Percentiles rank a stretch among this genome's conserved stretches.
Conservation (phyloP, 2,113 vertebrate genomes). For the Bubo blakistoni region DNA sequence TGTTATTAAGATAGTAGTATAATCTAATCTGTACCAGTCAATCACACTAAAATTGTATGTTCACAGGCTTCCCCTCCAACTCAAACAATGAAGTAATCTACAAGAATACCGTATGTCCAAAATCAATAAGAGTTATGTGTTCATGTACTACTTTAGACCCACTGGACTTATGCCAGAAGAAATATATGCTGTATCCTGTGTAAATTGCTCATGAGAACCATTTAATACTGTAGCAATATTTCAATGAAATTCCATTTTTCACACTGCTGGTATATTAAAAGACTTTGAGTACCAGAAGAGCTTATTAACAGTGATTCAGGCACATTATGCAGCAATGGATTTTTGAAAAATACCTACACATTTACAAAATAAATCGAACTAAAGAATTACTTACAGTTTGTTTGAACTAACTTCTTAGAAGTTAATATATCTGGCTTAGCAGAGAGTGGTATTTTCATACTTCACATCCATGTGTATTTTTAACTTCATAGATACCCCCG, state of each 20-base stretch:
- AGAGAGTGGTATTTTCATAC: background rate
- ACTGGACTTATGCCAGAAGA: background rate
- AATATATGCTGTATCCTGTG: background rate
- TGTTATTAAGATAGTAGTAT: background rate
- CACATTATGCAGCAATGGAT: background rate
- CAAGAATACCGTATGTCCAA: background rate
- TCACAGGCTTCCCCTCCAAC: background rate
- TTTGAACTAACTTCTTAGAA: background rate
- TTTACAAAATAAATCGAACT: constrained; percentile 5
- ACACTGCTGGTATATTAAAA: background rate
- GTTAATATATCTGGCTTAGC: background rate
- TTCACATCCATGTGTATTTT: background rate
- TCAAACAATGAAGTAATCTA: background rate
- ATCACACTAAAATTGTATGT: background rate
- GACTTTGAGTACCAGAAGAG: background rate
- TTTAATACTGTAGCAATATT: background rate
- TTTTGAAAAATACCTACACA: constrained; percentile 24
- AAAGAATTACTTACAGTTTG: background rate
- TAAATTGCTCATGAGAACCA: background rate
- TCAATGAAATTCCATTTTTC: background rate
- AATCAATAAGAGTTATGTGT: background rate
- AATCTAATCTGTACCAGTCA: background rate
- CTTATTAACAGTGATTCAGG: background rate
- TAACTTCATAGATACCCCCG: background rate
- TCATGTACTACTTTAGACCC: background rate